phyloP scores from a whole-genome alignment of 1,140 invertebrate genomes.

The Heliothis subflexa region DNA sequence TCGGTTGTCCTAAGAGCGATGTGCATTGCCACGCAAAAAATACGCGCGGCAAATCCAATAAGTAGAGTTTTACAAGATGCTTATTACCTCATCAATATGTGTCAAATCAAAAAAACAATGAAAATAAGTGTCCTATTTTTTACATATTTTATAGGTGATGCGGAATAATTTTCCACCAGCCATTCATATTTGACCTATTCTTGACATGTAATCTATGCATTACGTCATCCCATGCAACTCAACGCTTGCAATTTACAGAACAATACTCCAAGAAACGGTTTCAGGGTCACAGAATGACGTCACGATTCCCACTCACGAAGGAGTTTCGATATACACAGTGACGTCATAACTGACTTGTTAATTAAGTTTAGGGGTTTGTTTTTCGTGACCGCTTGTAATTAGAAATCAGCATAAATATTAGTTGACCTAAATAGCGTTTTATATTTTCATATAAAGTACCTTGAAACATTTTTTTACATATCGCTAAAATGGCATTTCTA shows the following conservation, averaged over 20 bases:
- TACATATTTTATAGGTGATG: too few species aligned
- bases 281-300: slow-evolving; percentile 11
- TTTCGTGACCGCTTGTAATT: slow-evolving; percentile 33
- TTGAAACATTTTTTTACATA: too few species aligned
- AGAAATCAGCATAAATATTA: slow-evolving; percentile 20
- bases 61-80: too few species aligned
- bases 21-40: too few species aligned
- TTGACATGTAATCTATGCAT: not conserved
- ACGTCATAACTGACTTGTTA: slow-evolving; percentile 10
- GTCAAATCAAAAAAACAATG: too few species aligned
- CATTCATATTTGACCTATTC: not conserved
- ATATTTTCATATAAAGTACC: not conserved
- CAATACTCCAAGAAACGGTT: slow-evolving; percentile 7
- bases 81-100: too few species aligned
- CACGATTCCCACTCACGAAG: not conserved
- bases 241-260: not conserved
- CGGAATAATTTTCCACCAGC: not conserved
- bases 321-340: not conserved
- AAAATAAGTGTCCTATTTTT: too few species aligned
- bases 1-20: too few species aligned
- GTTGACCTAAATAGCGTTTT: not conserved
- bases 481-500: too few species aligned
- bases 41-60: too few species aligned
- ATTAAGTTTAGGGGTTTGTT: slow-evolving; percentile 26
- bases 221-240: not conserved